Conservation (phyloP, 2,797 vertebrate genomes). For the Setipinna tenuifilis region DNA sequence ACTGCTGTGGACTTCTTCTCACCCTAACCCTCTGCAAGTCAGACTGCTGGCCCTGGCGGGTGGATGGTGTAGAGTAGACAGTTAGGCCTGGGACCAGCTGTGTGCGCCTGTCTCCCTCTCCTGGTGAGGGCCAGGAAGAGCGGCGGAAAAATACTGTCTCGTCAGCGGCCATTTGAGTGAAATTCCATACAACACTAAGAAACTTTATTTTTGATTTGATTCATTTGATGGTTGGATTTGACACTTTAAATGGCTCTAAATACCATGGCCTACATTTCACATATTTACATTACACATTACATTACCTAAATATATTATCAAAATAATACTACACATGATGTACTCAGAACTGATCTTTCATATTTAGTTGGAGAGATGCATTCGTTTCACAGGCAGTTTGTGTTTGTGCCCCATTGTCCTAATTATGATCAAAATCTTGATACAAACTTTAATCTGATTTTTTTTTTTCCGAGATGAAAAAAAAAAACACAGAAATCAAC, state of each 20-base stretch:
- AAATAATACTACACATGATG: neutral
- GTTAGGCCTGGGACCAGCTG: neutral
- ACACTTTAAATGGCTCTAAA: neutral
- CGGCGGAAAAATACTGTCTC: neutral
- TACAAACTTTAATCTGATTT: neutral
- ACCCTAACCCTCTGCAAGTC: neutral
- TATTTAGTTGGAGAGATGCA: neutral
- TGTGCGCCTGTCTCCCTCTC: neutral
- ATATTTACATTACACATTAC: neutral
- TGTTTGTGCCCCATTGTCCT: neutral
- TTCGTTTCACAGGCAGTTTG: neutral
- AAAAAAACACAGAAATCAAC: neutral
- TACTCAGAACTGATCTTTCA: neutral
- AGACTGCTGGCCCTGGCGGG: neutral
- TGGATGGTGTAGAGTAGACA: neutral
- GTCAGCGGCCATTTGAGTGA: neutral
- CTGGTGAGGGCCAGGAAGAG: neutral
- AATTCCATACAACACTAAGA: neutral
- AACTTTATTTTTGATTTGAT: neutral
- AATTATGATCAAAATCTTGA: neutral
- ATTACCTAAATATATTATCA: too few species aligned
- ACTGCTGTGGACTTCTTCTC: neutral
- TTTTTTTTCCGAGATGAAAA: neutral
- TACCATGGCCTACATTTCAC: neutral
- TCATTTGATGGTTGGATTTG: neutral